Percentiles rank a stretch among this genome's conserved stretches.
Conservation (phyloP, 92 coral and sea anemone species). For the Paramuricea clavata region DNA sequence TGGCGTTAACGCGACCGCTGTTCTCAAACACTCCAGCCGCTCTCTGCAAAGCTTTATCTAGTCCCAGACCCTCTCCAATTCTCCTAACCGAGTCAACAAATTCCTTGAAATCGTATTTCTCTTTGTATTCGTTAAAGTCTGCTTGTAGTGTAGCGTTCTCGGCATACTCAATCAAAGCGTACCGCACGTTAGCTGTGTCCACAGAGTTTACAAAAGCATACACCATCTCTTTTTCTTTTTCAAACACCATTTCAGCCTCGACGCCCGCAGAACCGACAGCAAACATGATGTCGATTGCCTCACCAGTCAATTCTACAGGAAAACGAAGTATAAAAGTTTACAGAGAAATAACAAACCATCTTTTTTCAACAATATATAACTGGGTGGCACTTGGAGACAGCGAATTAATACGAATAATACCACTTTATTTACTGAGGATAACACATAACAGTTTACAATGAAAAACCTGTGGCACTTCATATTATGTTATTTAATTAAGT, state of each 20-base stretch:
- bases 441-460: too few species aligned
- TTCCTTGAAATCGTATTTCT: constrained; percentile 44
- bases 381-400: too few species aligned
- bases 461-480: too few species aligned
- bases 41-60: constrained; percentile 30
- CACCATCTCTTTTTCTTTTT: constrained; percentile 46
- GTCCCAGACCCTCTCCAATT: constrained; percentile 46
- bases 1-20: constrained; percentile 44
- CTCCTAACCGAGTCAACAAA: constrained; percentile 46
- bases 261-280: constrained; percentile 40
- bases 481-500: too few species aligned
- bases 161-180: constrained; percentile 42
- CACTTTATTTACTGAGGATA: too few species aligned
- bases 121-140: constrained; percentile 38
- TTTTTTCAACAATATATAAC: too few species aligned
- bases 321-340: background rate
- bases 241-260: constrained; percentile 53
- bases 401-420: too few species aligned
- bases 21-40: constrained; percentile 42
- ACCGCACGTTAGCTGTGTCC: constrained; percentile 43
- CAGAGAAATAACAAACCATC: too few species aligned
- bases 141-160: constrained; percentile 46
- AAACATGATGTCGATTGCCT: constrained; percentile 43
- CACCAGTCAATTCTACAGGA: constrained; percentile 26
- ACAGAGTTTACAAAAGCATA: constrained; percentile 43